phyloP scores from a whole-genome alignment of 2,113 vertebrate species.

The Sinocyclocheilus anophthalmus region DNA sequence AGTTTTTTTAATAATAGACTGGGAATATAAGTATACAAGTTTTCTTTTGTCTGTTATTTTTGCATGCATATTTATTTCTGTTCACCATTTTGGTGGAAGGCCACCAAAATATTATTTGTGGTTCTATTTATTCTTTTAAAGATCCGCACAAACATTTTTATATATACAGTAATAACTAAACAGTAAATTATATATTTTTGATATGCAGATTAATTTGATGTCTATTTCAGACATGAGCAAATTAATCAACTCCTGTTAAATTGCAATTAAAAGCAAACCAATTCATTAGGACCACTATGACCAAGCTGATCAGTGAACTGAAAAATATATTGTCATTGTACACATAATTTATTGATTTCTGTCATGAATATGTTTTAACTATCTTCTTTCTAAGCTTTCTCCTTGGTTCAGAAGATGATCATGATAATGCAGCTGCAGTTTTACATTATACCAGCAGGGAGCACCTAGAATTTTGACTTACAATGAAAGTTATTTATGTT shows the following conservation, averaged over 20 bases:
- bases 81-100: no score
- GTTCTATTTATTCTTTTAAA: no score
- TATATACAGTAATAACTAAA: no score
- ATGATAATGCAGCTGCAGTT: background rate
- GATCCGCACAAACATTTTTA: no score
- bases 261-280: background rate
- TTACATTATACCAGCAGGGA: slow-evolving; percentile 20
- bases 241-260: background rate
- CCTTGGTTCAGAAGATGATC: background rate
- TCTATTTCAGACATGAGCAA: background rate
- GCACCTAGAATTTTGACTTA: background rate
- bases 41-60: no score
- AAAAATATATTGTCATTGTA: background rate
- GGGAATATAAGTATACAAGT: no score
- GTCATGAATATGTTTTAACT: background rate
- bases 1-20: no score
- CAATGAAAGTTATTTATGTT: background rate
- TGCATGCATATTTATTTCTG: no score
- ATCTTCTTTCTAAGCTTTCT: background rate
- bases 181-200: no score
- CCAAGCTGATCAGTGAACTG: background rate
- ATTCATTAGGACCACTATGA: background rate
- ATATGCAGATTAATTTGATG: background rate
- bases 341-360: background rate
- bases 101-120: no score